Percentiles rank a stretch among this genome's conserved stretches.
Conservation (phyloP, 2,113 vertebrate species). For the Thermophis baileyi region DNA sequence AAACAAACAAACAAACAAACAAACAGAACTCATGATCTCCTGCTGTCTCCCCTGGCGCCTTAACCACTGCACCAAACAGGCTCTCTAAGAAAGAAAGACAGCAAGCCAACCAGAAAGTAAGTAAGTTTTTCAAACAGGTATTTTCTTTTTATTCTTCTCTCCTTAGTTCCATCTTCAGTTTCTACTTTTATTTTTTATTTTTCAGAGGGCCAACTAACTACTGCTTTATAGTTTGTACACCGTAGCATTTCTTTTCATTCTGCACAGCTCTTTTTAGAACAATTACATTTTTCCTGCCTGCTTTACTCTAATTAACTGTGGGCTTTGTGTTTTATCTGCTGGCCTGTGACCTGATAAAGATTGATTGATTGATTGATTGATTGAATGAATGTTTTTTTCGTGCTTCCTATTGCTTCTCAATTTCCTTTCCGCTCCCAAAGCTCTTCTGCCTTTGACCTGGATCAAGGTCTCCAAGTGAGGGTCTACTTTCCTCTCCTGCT, state of each 20-base stretch:
- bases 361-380: background rate
- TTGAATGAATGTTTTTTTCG: background rate
- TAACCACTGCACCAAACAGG: too few relatives aligned
- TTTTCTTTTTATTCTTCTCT: background rate
- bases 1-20: too few relatives aligned
- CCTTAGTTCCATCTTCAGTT: background rate
- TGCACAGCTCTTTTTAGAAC: background rate
- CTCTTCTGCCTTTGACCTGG: background rate
- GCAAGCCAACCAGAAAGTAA: background rate
- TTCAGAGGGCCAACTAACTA: background rate
- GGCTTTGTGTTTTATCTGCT: background rate
- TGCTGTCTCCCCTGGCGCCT: too few relatives aligned
- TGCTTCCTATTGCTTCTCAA: background rate
- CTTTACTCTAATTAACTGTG: background rate
- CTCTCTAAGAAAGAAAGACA: background rate
- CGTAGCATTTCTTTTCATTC: background rate
- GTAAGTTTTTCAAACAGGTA: background rate
- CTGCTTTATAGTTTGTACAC: background rate
- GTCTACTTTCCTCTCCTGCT: background rate
- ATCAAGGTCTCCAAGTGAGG: background rate
- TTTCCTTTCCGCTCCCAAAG: background rate
- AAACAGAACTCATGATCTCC: background rate
- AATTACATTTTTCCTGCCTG: background rate
- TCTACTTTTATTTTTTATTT: background rate
- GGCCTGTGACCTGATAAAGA: background rate